Conservation (phyloP, 2,797 vertebrate species). For the Pogoniulus pusillus region DNA sequence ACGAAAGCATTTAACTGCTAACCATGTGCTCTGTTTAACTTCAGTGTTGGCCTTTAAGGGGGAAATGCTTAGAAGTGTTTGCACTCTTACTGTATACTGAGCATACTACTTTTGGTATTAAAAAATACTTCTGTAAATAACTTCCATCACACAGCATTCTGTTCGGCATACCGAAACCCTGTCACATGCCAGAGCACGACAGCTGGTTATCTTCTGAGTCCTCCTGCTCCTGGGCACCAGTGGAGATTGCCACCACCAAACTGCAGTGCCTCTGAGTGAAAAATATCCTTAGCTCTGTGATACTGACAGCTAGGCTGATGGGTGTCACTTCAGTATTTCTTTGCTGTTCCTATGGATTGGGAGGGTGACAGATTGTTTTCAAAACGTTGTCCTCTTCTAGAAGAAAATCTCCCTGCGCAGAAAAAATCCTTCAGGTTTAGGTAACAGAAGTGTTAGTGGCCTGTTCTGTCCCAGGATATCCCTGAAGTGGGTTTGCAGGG, state of each 20-base stretch:
- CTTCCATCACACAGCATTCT: constrained; percentile 59
- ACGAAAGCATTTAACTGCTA: constrained; percentile 69
- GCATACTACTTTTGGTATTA: constrained; percentile 59
- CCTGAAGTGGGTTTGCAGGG: not conserved
- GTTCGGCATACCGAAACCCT: constrained; percentile 36
- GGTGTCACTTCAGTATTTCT: constrained; percentile 17
- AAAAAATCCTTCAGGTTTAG: not conserved
- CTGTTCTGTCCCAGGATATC: not conserved
- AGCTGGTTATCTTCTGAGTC: constrained; percentile 43
- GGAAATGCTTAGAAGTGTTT: constrained; percentile 48
- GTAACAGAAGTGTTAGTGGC: not conserved
- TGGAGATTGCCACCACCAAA: constrained; percentile 32
- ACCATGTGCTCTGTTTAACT: constrained; percentile 33
- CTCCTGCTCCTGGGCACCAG: constrained; percentile 18
- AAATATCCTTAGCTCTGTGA: not conserved
- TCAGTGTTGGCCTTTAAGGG: constrained; percentile 58
- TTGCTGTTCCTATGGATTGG: not conserved
- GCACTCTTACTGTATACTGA: constrained; percentile 61
- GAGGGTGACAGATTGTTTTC: not conserved
- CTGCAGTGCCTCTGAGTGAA: constrained; percentile 60
- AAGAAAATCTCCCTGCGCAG: not conserved
- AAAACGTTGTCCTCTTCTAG: too few species aligned
- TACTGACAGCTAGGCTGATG: not conserved
- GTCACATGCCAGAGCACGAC: constrained; percentile 54
- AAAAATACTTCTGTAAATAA: constrained; percentile 59